Base-by-base conservation (phyloP, 2,113 vertebrate species). In the Lates calcarifer region DNA sequence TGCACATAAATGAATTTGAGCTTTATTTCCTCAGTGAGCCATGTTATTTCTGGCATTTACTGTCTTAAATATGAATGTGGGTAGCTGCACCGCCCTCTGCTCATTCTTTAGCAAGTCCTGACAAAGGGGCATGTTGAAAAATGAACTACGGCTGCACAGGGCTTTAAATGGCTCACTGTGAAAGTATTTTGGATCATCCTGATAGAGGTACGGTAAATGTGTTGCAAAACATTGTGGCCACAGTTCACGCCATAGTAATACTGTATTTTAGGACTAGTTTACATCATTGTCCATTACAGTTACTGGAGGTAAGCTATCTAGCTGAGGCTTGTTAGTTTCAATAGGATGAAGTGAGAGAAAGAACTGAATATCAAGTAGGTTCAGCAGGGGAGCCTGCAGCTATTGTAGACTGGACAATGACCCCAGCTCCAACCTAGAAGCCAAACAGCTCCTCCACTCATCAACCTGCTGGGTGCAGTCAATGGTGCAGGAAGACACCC, bases 381-480 rank as follows among this genome's bases (percentile, higher is more conserved):
- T 82, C 89, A 88, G 91, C 81, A 84, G 87, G 90, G 90, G 85
- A 88, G 89, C 85, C 89, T 60, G 58, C 55, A 84, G 90, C 89
- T 79, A 82, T 84, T 88, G 81, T 89, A 66, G 66, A 89, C 71
- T 3, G 61, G 85, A 94, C 88, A 92, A 92, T 93, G 91, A 92
- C 91, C 88, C 85, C 64, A 43, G 70, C 77, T 65, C 81, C 71
- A 62, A 84, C 79, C 85, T 79, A 88, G 70, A 71, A 82, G 87
- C 78, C 86, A 91, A 87, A 87, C 82, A 89, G 85, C 86, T 90
- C 87, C 56, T 92, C 70, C 58, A 49, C 81, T 90, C 87, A 78
- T 90, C 84, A 89, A 79, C 90, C 92, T 91, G 91, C 91, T 90
- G 92, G 53, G 87, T 76, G 49, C 71, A 79, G 87, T 92, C 82